Base-by-base conservation (phyloP, 1,140 invertebrate genomes). In the Telenomus remus region DNA sequence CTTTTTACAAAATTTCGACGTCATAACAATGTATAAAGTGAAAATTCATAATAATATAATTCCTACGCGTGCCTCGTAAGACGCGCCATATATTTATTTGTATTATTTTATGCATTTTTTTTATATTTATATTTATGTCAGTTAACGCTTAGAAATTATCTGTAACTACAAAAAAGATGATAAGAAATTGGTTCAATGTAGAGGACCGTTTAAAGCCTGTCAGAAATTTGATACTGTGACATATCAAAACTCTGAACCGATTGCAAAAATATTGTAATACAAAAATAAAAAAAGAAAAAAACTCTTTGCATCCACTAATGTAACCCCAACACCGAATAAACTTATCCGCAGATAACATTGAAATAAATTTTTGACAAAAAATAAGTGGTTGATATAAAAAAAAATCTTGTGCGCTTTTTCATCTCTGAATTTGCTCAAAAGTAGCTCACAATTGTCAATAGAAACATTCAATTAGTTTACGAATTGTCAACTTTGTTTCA, bases 271-370 rank as follows among this genome's bases (percentile, higher is more conserved):
- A 42, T 66, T 65, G 57, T n/a, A n/a, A n/a, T n/a, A n/a, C n/a
- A n/a, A n/a, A n/a, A n/a, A n/a, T n/a, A n/a, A n/a, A 27, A 6
- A 6, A 27, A 27, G 6, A 27, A 27, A 27, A 27, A 27, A 27
- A 27, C 19, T n/a, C n/a, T 27, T 27, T 27, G 19, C 19, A 27
- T 68, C 59, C 70, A 50, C 60, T 80, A 81, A 78, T 43, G 81
- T 80, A 27, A 77, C 77, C 81, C 82, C 81, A 84, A 82, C 80
- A 84, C 82, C 82, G 54, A 80, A 80, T 70, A 80, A 76, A 76
- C 54, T 60, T 50, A 43, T 75, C 61, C 70, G 47, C 39, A 63
- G 71, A 78, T 49, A 70, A 70, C 66, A 64, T 55, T 44, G 54
- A 69, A 73, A 56, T 44, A 13, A 49, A 51, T 51, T 61, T 59